Base-by-base conservation (phyloP, 2,888 invertebrate genomes). In the Tubulanus polymorphus region DNA sequence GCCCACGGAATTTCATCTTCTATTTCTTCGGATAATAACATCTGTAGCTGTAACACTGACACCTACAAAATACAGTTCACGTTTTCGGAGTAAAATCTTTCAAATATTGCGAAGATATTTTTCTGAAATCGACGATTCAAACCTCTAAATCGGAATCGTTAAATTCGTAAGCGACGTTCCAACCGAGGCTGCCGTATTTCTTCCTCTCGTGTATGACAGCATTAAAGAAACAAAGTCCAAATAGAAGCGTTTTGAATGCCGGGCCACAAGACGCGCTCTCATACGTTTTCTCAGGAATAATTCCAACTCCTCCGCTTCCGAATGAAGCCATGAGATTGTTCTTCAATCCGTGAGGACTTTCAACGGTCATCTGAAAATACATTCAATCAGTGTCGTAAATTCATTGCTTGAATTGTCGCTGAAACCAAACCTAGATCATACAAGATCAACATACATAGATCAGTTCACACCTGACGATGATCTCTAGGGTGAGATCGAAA, bases 121-220 rank as follows among this genome's bases (percentile, higher is more conserved):
- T 5, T 5, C 41, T 5, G 41, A 41, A 41, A 41, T 15, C 5
- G 6, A 41, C 23, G 41, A 35, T 59, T 57, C n/a, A n/a, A 53
- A 78, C 78, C 70, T 77, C 76, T 2, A 79, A 58, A 65, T 79
- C 79, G 1, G 78, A 78, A 48, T 79, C 77, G 65, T 78, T 79
- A 62, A 79, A 79, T 54, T 76, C 79, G 56, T 79, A 79, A 0
- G 74, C 68, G 47, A 79, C 75, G 57, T 79, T 79, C 76, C 76
- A 79, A 27, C 79, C 79, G 0, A 79, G 71, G 1, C 73, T 65
- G 18, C 76, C 75, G 62, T 76, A 79, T 50, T 78, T 78, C 66
- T 73, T 78, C 46, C 79, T 63, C 56, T 79, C 78, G 59, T 76
- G 76, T 18, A 79, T 69, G 32, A 78, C 72, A 53, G 75, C 73